Evolutionary conservation across 2,797 vertebrate genomes (phyloP).

Genomic region (Alcedo atthis): DNA sequence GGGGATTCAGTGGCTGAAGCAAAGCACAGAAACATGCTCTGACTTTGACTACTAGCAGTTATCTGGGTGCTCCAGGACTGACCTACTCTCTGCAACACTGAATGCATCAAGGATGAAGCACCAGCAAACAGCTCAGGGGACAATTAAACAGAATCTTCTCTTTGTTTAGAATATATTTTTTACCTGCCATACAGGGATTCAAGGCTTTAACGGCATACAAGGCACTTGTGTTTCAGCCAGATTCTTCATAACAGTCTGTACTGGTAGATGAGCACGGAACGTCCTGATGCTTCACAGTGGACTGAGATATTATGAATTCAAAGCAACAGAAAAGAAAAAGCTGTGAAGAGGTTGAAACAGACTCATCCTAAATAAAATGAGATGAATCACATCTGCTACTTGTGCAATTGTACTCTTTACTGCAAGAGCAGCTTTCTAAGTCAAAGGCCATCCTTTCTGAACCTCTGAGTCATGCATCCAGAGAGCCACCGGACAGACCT

Average conservation of each 20-base stretch:
- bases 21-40: neutral
- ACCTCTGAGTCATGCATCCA: neutral
- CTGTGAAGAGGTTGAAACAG: neutral
- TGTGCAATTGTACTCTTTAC: neutral
- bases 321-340: neutral
- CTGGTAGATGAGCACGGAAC: neutral
- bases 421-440: neutral
- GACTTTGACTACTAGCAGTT: neutral
- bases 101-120: neutral
- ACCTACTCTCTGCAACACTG: neutral
- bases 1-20: neutral
- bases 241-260: accelerated
- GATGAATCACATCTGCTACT: neutral
- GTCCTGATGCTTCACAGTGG: neutral
- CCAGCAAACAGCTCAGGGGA: neutral
- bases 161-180: neutral
- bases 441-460: neutral
- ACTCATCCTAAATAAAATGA: neutral
- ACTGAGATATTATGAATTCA: neutral
- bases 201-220: neutral
- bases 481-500: neutral
- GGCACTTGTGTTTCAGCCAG: neutral
- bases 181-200: neutral
- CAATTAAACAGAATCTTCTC: neutral
- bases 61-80: neutral